Conservation (phyloP, 2,888 invertebrate species). For the Antitype chi region DNA sequence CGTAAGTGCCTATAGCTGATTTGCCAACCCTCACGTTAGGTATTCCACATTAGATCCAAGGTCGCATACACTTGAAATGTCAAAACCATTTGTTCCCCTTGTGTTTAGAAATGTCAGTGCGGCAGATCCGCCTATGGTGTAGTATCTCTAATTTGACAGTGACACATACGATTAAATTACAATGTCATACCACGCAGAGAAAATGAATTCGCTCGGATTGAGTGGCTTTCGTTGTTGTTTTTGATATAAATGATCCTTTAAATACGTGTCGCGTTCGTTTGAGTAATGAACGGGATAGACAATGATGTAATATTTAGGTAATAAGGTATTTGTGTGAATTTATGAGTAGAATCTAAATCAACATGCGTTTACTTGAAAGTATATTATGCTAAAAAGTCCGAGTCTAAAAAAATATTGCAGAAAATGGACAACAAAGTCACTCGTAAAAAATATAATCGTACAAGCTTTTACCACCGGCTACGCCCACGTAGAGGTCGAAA, state of each 20-base stretch:
- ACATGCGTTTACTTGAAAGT: neutral
- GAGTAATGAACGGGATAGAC: constrained; percentile 43
- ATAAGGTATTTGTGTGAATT: neutral
- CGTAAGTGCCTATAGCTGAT: constrained; percentile 72
- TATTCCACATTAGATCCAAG: constrained; percentile 80
- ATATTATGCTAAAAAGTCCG: neutral
- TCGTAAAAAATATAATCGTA: too few relatives aligned
- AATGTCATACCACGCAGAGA: constrained; percentile 82
- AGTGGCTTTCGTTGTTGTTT: constrained; percentile 75
- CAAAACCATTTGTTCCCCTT: constrained; percentile 88
- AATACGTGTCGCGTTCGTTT: constrained; percentile 58
- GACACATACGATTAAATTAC: constrained; percentile 88
- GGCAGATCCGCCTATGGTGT: constrained; percentile 87
- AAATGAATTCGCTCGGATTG: constrained; percentile 82
- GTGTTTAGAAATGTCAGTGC: constrained; percentile 89
- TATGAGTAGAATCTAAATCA: neutral
- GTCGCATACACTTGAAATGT: constrained; percentile 87
- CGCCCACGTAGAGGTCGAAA: too few relatives aligned
- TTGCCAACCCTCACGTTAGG: constrained; percentile 81
- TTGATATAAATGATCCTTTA: constrained; percentile 66
- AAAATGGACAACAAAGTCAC: too few relatives aligned
- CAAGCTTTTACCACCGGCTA: too few relatives aligned
- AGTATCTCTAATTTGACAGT: constrained; percentile 89
- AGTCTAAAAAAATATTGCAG: too few relatives aligned
- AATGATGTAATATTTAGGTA: constrained; percentile 7